Evolutionary conservation across 1,140 invertebrate genomes (phyloP).

Genomic region (Drosophila trapezifrons): DNA sequence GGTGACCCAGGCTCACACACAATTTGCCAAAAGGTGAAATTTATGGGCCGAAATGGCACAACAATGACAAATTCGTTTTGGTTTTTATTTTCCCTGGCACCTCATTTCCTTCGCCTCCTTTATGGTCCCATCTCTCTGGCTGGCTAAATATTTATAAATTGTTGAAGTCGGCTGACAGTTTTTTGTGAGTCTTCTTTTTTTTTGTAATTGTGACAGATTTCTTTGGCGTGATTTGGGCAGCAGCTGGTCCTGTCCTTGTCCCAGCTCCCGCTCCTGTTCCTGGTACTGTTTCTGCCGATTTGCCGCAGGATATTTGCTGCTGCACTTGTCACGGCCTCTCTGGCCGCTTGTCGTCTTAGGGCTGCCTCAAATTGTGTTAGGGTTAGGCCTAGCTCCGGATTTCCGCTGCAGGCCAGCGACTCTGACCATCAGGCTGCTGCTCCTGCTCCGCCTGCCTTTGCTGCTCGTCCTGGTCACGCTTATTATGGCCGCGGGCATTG

Average conservation of each 20-base stretch:
- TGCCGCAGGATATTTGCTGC: slow-evolving; percentile 65
- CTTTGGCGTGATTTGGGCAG: slow-evolving; percentile 56
- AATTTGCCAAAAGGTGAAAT: slow-evolving; percentile 51
- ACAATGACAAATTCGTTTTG: slow-evolving; percentile 81
- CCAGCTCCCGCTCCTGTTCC: not conserved
- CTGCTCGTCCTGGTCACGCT: slow-evolving; percentile 64
- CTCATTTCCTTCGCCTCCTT: slow-evolving; percentile 47
- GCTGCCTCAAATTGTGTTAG: slow-evolving; percentile 79
- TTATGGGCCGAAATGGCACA: slow-evolving; percentile 66
- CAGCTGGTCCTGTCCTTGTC: slow-evolving; percentile 21
- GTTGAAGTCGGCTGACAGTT: slow-evolving; percentile 56
- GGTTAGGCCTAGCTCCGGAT: slow-evolving; percentile 71
- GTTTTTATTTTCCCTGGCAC: slow-evolving; percentile 62
- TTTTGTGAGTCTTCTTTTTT: slow-evolving; percentile 19
- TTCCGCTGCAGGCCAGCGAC: slow-evolving; percentile 56
- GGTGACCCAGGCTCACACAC: slow-evolving; percentile 1
- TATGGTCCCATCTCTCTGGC: slow-evolving; percentile 12
- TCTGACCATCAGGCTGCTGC: slow-evolving; percentile 23
- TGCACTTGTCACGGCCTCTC: slow-evolving; percentile 67
- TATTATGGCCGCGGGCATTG: slow-evolving; percentile 71
- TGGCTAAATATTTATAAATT: slow-evolving; percentile 80
- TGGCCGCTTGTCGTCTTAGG: slow-evolving; percentile 68
- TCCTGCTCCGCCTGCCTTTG: slow-evolving; percentile 13
- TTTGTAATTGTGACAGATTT: slow-evolving; percentile 58
- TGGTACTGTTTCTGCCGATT: slow-evolving; percentile 13